These are phyloP conservation scores for Cyclophora punctaria DNA, from an alignment of 2,888 invertebrate species.

Conservation along the genomic window DNA sequence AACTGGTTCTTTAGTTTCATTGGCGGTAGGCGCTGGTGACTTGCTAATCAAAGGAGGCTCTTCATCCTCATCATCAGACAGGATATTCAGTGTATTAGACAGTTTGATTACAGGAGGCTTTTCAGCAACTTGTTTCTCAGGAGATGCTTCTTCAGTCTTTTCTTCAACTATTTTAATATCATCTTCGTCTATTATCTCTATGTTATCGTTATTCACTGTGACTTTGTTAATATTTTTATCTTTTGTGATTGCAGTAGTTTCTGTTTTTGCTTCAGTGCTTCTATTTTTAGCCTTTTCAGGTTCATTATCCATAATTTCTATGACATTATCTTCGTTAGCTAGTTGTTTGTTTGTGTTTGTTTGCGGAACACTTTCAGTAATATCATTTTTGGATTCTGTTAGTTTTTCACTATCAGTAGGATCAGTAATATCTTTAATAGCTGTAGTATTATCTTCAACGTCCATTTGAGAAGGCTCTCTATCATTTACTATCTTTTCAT, in stretches of 20 bases:
- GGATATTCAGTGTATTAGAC: conserved; percentile 54
- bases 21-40: neutral
- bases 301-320: conserved; percentile 7
- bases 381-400: neutral
- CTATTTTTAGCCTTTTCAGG: conserved; percentile 1
- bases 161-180: conserved; percentile 4
- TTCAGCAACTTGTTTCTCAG: conserved; percentile 17
- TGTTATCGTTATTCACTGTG: conserved; percentile 6
- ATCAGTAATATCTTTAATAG: neutral
- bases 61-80: conserved; percentile 61
- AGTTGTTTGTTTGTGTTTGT: neutral
- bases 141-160: conserved; percentile 4
- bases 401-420: neutral
- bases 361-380: neutral
- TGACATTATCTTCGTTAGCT: neutral
- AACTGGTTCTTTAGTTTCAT: neutral
- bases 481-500: neutral
- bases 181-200: conserved; percentile 14
- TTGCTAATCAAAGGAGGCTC: conserved; percentile 10
- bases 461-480: neutral
- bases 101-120: conserved; percentile 36
- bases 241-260: conserved; percentile 1
- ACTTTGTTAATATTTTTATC: conserved; percentile 7
- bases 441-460: no score
- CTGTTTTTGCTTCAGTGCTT: conserved; percentile 5